Evolutionary conservation across 2,888 invertebrate species (phyloP), one percentile per base, ranked within the genome.

Genomic region (Pristionchus fissidentatus): DNA sequence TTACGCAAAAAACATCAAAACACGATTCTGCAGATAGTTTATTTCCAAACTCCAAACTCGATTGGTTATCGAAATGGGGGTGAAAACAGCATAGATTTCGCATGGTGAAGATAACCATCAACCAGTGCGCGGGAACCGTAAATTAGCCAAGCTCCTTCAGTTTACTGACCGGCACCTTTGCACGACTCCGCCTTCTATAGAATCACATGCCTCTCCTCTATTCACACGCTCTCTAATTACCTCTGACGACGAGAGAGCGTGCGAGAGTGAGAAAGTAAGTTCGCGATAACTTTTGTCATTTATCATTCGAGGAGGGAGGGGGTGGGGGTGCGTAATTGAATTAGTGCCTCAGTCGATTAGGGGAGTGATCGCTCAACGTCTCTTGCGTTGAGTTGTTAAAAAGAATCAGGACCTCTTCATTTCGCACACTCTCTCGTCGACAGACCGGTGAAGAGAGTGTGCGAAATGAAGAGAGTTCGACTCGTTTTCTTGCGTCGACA

Each of bases 281-380:
- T 8, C 57, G 26, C 57, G 55, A 55, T 55, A 55, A n/a, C 57
- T 26, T 29, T 57, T 29, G 57, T 57, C 57, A 57, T 57, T 57
- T 57, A 57, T 57, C 57, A 57, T 29, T 57, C 57, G 22, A n/a
- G 10, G 26, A 57, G 29, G 26, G 29, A 57, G n/a, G n/a, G n/a
- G n/a, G n/a, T n/a, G n/a, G n/a, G n/a, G n/a, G n/a, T n/a, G 26
- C 57, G 26, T 57, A 57, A 57, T 57, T 57, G 57, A 57, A 57
- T 57, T 57, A 57, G 57, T 57, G 57, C 57, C 8, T 10, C 7
- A n/a, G n/a, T 55, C 19, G 19, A n/a, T n/a, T n/a, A n/a, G n/a
- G n/a, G n/a, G n/a, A n/a, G n/a, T n/a, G n/a, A n/a, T n/a, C n/a
- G n/a, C n/a, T n/a, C n/a, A n/a, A n/a, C n/a, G n/a, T n/a, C n/a